These are phyloP conservation scores for Gymnogyps californianus DNA, from an alignment of 2,113 vertebrate genomes.

Conservation along the genomic window DNA sequence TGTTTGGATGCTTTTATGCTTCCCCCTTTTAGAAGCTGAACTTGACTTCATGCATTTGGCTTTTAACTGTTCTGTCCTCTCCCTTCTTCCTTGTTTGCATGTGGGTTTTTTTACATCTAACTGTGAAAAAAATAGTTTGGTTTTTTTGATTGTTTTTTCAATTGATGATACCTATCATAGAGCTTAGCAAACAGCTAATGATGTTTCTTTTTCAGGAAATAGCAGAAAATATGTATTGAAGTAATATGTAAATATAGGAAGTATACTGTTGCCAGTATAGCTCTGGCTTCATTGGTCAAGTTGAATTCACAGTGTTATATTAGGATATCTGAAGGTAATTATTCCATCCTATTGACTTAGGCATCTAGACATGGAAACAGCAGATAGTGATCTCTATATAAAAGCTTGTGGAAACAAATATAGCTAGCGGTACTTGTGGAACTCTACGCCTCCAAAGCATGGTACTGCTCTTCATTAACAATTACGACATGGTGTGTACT, in stretches of 20 bases:
- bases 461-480: background rate
- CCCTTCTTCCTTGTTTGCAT: background rate
- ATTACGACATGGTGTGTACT: background rate
- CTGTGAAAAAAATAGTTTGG: background rate
- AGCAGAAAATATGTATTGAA: background rate
- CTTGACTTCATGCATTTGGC: background rate
- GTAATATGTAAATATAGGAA: background rate
- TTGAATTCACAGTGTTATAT: background rate
- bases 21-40: background rate
- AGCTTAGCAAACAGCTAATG: background rate
- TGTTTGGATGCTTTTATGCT: background rate
- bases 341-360: background rate
- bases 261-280: background rate
- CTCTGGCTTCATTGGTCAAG: background rate
- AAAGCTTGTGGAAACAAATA: background rate
- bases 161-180: background rate
- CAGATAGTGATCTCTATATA: background rate
- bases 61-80: background rate
- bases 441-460: background rate
- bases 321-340: background rate
- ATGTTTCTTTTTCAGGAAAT: background rate
- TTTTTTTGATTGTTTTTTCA: background rate
- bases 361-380: background rate
- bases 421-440: background rate
- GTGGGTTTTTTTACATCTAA: background rate